Percentiles rank a stretch among this genome's conserved stretches.
These are phyloP conservation scores for Germaria angustata DNA, from an alignment of 2,888 invertebrate genomes.

Conservation along the genomic window DNA sequence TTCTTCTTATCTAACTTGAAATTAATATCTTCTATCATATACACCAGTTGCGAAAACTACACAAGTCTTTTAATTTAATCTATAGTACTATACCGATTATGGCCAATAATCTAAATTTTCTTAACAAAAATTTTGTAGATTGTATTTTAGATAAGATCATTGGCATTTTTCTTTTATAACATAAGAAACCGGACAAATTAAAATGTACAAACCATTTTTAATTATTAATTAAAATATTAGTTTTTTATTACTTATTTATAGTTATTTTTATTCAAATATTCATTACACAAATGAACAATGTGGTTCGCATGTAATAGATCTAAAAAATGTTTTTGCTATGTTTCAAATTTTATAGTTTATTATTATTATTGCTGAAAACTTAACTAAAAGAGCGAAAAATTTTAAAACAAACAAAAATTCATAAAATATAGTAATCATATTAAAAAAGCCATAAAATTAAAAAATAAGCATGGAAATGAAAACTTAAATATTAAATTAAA, in stretches of 20 bases:
- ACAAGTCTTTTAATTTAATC: too few species aligned
- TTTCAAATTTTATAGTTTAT: constrained; percentile 42
- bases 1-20: too few species aligned
- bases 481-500: constrained; percentile 3
- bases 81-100: too few species aligned
- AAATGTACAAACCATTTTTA: too few species aligned
- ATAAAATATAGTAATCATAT: constrained; percentile 2
- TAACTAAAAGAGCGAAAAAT: constrained; percentile 1
- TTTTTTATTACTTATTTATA: not conserved
- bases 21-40: too few species aligned
- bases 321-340: constrained; percentile 10
- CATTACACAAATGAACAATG: constrained; percentile 58
- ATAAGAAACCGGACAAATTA: too few species aligned
- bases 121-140: too few species aligned
- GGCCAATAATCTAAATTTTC: too few species aligned
- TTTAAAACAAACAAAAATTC: constrained; percentile 21
- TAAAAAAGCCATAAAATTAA: not conserved
- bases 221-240: too few species aligned
- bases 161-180: too few species aligned
- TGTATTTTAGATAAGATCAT: too few species aligned
- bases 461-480: not conserved
- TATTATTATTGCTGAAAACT: constrained; percentile 59
- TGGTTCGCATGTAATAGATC: constrained; percentile 41
- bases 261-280: constrained; percentile 57
- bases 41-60: too few species aligned